Evolutionary conservation across 2,797 vertebrate species (phyloP).

Genomic region (Alectoris magna): DNA sequence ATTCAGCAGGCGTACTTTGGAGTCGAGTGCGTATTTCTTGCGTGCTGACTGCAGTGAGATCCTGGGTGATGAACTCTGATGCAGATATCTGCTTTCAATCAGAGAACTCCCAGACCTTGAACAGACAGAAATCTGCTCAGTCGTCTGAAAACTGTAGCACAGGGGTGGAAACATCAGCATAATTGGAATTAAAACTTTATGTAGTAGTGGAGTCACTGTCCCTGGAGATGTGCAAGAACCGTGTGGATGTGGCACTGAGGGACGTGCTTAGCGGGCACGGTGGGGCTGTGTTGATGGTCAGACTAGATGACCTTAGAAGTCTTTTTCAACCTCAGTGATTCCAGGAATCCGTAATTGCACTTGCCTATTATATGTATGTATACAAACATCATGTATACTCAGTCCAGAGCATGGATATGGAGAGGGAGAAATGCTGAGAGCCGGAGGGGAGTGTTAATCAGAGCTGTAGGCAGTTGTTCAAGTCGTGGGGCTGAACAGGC

Average conservation of each 20-base stretch:
- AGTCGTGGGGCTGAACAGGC: fast-evolving
- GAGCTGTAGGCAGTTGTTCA: neutral
- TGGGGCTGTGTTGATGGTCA: no score
- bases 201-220: no score
- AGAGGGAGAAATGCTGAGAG: neutral
- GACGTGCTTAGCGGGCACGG: no score
- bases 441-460: neutral
- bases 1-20: neutral
- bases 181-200: neutral
- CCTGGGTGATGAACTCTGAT: neutral
- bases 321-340: no score
- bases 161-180: neutral
- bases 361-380: neutral
- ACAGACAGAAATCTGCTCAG: neutral
- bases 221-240: no score
- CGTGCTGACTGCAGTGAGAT: fast-evolving
- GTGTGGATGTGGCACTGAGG: no score
- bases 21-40: neutral
- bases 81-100: neutral
- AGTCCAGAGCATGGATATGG: neutral
- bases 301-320: no score
- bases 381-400: neutral
- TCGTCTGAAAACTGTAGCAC: fast-evolving
- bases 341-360: no score
- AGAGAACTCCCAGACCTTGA: neutral